phyloP scores from a whole-genome alignment of 2,113 vertebrate species.

The Pelobates fuscus region DNA sequence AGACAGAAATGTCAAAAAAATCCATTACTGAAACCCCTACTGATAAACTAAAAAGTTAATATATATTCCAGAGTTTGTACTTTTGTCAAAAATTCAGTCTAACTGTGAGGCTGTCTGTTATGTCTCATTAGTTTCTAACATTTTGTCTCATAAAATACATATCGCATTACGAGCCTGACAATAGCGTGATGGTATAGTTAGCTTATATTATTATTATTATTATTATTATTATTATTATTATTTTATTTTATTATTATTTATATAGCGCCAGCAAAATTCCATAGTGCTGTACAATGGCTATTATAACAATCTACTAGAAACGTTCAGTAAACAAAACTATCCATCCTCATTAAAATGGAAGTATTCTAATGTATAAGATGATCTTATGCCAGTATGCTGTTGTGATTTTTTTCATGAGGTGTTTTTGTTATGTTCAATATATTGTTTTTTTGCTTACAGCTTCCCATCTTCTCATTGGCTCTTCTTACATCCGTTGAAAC shows the following conservation, averaged over 20 bases:
- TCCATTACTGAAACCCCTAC: slow-evolving; percentile 39
- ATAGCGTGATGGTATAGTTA: slow-evolving; percentile 2
- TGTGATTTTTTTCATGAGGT: background rate
- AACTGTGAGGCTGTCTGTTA: slow-evolving; percentile 29
- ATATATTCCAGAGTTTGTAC: slow-evolving; percentile 26
- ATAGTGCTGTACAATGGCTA: too few relatives aligned
- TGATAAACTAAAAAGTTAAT: slow-evolving; percentile 31
- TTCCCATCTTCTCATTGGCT: background rate
- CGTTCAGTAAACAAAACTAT: background rate
- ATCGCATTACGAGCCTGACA: slow-evolving; percentile 2
- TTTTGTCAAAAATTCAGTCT: slow-evolving; percentile 25
- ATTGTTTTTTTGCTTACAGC: too few relatives aligned
- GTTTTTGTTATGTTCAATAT: background rate
- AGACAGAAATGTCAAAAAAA: slow-evolving; percentile 32
- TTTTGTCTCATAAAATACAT: slow-evolving; percentile 4
- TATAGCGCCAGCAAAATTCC: too few relatives aligned
- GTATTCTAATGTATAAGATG: background rate
- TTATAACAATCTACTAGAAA: background rate
- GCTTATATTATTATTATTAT: too few relatives aligned
- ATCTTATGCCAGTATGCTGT: background rate
- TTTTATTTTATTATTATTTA: too few relatives aligned
- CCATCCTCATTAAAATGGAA: background rate
- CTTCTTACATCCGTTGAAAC: background rate
- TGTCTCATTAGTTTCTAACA: slow-evolving; percentile 35
- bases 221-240: too few relatives aligned